A percentile compares a stretch with the other conserved stretches of the same genome.
Evolutionary conservation across 2,888 invertebrate genomes (phyloP).

Genomic region (Petrophora chlorosata): DNA sequence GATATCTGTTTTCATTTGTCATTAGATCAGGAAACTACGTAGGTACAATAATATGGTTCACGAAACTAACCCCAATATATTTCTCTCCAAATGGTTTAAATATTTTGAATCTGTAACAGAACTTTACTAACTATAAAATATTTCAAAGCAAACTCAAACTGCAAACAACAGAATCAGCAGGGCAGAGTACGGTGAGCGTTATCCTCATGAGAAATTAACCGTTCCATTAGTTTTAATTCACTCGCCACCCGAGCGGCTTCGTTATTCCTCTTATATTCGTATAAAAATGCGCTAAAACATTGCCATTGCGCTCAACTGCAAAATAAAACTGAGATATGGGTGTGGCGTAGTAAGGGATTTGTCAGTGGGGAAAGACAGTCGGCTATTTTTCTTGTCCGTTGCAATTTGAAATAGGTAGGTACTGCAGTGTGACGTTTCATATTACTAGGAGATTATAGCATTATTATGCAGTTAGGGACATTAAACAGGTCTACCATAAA

Average conservation of each 20-base stretch:
- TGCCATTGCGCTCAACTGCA: conserved; percentile 52
- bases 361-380: conserved; percentile 1
- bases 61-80: too few relatives aligned
- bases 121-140: not conserved
- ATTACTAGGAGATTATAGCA: too few relatives aligned
- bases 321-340: conserved; percentile 59
- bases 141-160: conserved; percentile 6
- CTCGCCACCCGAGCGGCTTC: conserved; percentile 67
- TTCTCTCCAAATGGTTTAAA: too few relatives aligned
- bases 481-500: too few relatives aligned
- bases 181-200: conserved; percentile 62
- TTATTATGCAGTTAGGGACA: too few relatives aligned
- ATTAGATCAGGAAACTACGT: too few relatives aligned
- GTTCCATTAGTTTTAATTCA: conserved; percentile 83
- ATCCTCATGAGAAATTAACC: conserved; percentile 82
- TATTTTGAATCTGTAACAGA: too few relatives aligned
- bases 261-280: conserved; percentile 73
- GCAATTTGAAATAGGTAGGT: too few relatives aligned
- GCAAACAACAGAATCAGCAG: conserved; percentile 54
- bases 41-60: too few relatives aligned
- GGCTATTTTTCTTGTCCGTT: not conserved
- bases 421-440: too few relatives aligned
- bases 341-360: conserved; percentile 26
- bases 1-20: too few relatives aligned
- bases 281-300: conserved; percentile 72